Base-by-base conservation (phyloP, 2,888 invertebrate species). In the Endotricha flammealis region DNA sequence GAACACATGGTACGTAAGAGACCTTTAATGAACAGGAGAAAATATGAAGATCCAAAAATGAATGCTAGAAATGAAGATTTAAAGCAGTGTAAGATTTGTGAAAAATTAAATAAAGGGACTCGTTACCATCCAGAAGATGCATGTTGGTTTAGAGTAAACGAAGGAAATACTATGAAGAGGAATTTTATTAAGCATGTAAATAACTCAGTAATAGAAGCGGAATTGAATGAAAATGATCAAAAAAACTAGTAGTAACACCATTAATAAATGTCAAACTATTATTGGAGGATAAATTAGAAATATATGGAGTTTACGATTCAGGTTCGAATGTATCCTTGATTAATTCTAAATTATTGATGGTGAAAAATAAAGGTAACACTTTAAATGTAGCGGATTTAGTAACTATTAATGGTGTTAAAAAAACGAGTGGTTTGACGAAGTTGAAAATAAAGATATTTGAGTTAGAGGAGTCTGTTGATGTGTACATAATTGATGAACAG, bases 261-360 rank as follows among this genome's bases (percentile, higher is more conserved):
- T 51, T 58, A 42, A 54, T 56, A 7, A 45, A 44, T 38, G 36
- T 51, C n/a, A 50, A 48, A 33, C 32, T 50, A 46, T 1, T 31
- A 47, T 32, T 48, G 33, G 38, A 51, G 31, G 35, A 45, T 24
- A 47, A 14, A n/a, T 14, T 52, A 30, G 34, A 51, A 39, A 27
- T 40, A 20, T 36, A 10, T 17, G 53, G 44, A 28, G 39, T 51
- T 12, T 56, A 57, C 44, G 56, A 56, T 30, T 46, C 54, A 9
- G 53, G 52, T 5, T 55, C 49, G 7, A 46, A 57, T 44, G 46
- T 57, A 1, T 52, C 52, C 7, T 43, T 54, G 32, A 57, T 57
- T 14, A 60, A 53, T 48, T 44, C 50, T 12, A 57, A 32, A 37
- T 43, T 50, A 35, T 24, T 48, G 27, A 45, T 39, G 29, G 12